Percentiles rank a stretch among this genome's conserved stretches.
Conservation (phyloP, 2,888 invertebrate genomes). For the Melolontha melolontha region DNA sequence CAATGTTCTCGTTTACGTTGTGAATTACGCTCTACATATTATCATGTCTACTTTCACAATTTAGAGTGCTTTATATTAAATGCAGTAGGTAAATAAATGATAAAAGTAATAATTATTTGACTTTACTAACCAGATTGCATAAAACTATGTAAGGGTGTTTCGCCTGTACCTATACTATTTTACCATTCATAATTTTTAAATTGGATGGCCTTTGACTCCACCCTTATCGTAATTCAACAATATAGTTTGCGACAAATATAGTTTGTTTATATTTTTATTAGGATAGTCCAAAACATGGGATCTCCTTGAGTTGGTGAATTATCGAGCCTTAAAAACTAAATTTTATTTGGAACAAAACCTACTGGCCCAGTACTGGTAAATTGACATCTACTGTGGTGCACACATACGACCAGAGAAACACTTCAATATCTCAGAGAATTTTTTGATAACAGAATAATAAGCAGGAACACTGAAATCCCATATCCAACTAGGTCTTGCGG, state of each 20-base stretch:
- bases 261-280: conserved; percentile 12
- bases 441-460: too few species aligned
- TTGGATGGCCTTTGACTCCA: too few species aligned
- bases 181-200: conserved; percentile 17
- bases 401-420: too few species aligned
- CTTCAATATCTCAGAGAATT: too few species aligned
- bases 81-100: conserved; percentile 6
- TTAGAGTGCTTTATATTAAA: conserved; percentile 8
- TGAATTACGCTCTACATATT: conserved; percentile 15
- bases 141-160: conserved; percentile 12
- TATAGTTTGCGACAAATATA: too few species aligned
- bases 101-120: conserved; percentile 1
- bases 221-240: conserved; percentile 9
- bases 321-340: too few species aligned
- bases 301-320: too few species aligned
- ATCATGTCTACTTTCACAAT: conserved; percentile 14
- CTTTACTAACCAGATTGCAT: conserved; percentile 6
- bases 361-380: too few species aligned
- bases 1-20: conserved; percentile 11
- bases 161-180: conserved; percentile 14
- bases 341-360: too few species aligned
- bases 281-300: background rate
- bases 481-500: too few species aligned
- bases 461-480: too few species aligned
- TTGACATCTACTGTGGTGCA: too few species aligned